These are phyloP conservation scores for Drosophila affinis DNA, from an alignment of 2,888 invertebrate genomes.

Conservation along the genomic window DNA sequence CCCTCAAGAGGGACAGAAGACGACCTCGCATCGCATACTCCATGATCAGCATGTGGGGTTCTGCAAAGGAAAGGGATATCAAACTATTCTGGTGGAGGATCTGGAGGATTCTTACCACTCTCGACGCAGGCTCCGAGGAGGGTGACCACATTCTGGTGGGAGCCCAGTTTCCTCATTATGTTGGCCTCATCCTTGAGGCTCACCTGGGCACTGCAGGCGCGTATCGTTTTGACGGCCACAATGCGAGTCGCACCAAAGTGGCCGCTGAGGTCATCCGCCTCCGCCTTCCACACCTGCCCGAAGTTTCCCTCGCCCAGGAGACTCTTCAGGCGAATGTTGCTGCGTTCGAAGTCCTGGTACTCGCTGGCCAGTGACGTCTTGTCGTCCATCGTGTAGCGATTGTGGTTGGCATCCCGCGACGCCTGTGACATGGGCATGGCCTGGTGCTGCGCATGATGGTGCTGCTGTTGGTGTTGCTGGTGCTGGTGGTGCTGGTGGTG, in stretches of 20 bases:
- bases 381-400: conserved; percentile 69
- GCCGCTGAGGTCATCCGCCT: conserved; percentile 91
- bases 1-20: conserved; percentile 90
- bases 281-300: conserved; percentile 94
- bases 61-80: conserved; percentile 84
- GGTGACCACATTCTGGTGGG: conserved; percentile 92
- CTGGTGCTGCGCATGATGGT: conserved; percentile 49
- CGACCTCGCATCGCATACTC: conserved; percentile 94
- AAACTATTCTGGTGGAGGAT: not conserved
- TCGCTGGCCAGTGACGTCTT: conserved; percentile 81
- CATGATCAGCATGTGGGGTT: conserved; percentile 92
- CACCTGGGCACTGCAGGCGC: conserved; percentile 90
- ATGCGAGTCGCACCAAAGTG: conserved; percentile 90
- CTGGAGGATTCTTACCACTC: conserved; percentile 86
- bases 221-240: conserved; percentile 93
- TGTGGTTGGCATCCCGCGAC: conserved; percentile 66
- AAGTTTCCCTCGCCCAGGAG: conserved; percentile 93
- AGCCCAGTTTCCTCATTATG: conserved; percentile 92
- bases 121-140: conserved; percentile 92
- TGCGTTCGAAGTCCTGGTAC: conserved; percentile 89
- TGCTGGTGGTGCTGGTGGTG: conserved; percentile 54
- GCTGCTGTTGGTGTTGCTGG: conserved; percentile 13
- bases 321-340: conserved; percentile 90
- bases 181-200: conserved; percentile 91
- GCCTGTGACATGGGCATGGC: conserved; percentile 35